phyloP scores from a whole-genome alignment of 2,797 vertebrate species.

The Meda fulgida region DNA sequence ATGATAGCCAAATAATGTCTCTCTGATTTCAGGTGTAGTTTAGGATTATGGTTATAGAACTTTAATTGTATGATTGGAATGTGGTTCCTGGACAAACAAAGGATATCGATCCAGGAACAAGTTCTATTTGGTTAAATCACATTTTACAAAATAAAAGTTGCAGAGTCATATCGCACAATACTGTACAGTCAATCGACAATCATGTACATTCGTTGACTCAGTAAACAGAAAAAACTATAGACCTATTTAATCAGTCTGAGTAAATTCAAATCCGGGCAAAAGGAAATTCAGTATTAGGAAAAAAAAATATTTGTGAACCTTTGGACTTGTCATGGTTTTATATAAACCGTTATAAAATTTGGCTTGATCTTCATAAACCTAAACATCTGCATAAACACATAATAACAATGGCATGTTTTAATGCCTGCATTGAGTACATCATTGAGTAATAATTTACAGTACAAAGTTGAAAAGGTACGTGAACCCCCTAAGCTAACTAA shows the following conservation, averaged over 20 bases:
- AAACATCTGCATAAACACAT: background rate
- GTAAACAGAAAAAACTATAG: background rate
- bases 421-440: background rate
- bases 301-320: background rate
- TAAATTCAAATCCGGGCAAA: background rate
- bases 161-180: background rate
- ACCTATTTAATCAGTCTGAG: background rate
- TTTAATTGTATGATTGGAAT: background rate
- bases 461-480: background rate
- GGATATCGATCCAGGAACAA: background rate
- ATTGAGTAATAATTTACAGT: background rate
- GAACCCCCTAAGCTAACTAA: background rate
- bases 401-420: background rate
- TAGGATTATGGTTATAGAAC: background rate
- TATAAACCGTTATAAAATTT: background rate
- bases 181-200: background rate
- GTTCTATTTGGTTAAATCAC: background rate
- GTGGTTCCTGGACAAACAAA: constrained; percentile 21
- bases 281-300: background rate
- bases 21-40: background rate
- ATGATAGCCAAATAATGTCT: background rate
- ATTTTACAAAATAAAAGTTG: background rate
- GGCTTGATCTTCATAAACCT: background rate
- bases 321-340: background rate
- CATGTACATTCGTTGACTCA: background rate